Conservation (phyloP, 1,140 invertebrate genomes). For the Metaphire vulgaris region DNA sequence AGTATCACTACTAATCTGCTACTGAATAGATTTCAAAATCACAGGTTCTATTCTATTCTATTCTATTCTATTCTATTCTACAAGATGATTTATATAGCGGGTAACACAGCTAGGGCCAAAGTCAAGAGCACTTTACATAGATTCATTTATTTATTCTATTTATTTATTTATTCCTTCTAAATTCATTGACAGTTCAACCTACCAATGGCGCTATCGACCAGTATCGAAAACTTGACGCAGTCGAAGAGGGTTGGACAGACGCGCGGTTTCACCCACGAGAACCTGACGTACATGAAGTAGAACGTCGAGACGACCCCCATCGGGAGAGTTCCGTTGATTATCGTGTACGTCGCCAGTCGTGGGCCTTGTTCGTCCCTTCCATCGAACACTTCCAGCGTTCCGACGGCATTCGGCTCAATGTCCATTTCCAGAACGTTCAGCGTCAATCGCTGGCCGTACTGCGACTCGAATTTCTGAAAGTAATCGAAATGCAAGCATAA, state of each 20-base stretch:
- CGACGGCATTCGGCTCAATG: slow-evolving; percentile 38
- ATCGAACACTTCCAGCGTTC: slow-evolving; percentile 39
- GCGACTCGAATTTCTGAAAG: slow-evolving; percentile 37
- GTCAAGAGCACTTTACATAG: too few species aligned
- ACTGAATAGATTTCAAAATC: too few species aligned
- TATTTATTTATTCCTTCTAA: too few species aligned
- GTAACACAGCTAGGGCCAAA: too few species aligned
- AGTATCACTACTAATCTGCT: too few species aligned
- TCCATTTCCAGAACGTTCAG: slow-evolving; percentile 46
- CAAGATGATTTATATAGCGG: too few species aligned
- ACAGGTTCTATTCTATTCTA: too few species aligned
- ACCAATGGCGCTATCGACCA: slow-evolving; percentile 23
- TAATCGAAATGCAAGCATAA: neutral
- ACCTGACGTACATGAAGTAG: slow-evolving; percentile 34
- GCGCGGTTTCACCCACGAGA: slow-evolving; percentile 37
- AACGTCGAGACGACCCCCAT: slow-evolving; percentile 41
- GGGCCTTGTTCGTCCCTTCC: slow-evolving; percentile 11
- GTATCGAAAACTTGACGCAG: slow-evolving; percentile 42
- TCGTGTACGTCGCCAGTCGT: slow-evolving; percentile 10
- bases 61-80: too few species aligned
- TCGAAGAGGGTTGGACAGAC: slow-evolving; percentile 37
- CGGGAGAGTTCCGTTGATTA: slow-evolving; percentile 46
- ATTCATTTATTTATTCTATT: too few species aligned
- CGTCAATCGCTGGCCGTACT: slow-evolving; percentile 36
- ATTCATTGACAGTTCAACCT: too few species aligned